Evolutionary conservation across 1,140 invertebrate species (phyloP), one percentile per base, ranked within the genome.

Genomic region (Macrosteles quadrilineatus): DNA sequence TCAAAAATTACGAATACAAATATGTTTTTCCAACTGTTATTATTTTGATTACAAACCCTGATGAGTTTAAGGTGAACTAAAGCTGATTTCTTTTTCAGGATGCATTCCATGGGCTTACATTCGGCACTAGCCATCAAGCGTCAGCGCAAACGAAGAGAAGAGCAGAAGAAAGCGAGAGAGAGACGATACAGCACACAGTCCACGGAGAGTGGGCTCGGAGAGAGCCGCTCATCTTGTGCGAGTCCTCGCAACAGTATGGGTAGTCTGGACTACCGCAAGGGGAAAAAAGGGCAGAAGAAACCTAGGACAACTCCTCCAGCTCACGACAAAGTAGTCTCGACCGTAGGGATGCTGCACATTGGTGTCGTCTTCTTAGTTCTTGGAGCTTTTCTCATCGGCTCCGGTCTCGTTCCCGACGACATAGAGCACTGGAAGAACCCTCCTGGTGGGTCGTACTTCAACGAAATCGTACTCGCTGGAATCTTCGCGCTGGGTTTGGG

Each of bases 51-150:
- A n/a, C n/a, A n/a, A n/a, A n/a, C n/a, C n/a, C n/a, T n/a, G n/a
- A n/a, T n/a, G n/a, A n/a, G n/a, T n/a, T n/a, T n/a, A n/a, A n/a
- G n/a, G n/a, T n/a, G n/a, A n/a, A n/a, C n/a, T n/a, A n/a, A n/a
- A n/a, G n/a, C n/a, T n/a, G n/a, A n/a, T n/a, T n/a, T n/a, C n/a
- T 63, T 77, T 80, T 83, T 78, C 80, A 88, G 83, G 81, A 93
- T 92, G 92, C 91, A 93, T 83, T 88, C 92, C 76, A 91, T 94
- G 74, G 91, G 92, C 71, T 88, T 93, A 74, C 93, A 96, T 82
- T 95, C 92, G 73, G 93, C 93, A 73, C 87, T 95, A 84, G 93
- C 93, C 76, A 94, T 96, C 84, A 93, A 93, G 78, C 88, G 93
- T 77, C 92, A 96, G 83, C 83, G 93, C 77, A 91, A 92, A 75